Percentiles rank a stretch among this genome's conserved stretches.
Conservation (phyloP, 2,797 vertebrate genomes). For the Acrossocheilus wenchowensis region DNA sequence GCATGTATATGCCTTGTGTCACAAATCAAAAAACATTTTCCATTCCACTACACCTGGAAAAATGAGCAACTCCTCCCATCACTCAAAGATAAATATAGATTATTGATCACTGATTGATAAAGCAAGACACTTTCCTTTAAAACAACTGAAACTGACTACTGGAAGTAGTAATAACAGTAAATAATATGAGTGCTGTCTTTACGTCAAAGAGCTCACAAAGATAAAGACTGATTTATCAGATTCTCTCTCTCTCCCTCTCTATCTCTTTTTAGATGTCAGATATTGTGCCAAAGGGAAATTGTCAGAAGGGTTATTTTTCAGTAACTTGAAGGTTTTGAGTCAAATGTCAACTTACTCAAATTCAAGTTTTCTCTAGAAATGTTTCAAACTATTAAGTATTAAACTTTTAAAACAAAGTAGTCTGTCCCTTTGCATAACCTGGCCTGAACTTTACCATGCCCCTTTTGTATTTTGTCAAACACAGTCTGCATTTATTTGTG, state of each 20-base stretch:
- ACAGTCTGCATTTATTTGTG: neutral
- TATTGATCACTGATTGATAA: conserved; percentile 26
- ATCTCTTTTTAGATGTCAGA: neutral
- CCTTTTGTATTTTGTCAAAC: neutral
- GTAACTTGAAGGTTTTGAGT: neutral
- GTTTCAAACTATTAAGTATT: neutral
- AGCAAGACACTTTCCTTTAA: neutral
- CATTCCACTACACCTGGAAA: neutral
- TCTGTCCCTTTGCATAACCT: neutral
- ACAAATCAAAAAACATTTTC: neutral
- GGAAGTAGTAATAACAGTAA: conserved; percentile 5
- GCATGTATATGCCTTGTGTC: neutral
- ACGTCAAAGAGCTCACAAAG: conserved; percentile 19
- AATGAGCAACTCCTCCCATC: conserved; percentile 4
- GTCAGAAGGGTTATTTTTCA: neutral
- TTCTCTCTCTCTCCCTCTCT: neutral
- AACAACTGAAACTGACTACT: neutral
- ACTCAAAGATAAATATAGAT: conserved; percentile 20
- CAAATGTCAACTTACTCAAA: neutral
- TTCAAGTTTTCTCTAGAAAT: neutral
- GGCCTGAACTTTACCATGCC: neutral
- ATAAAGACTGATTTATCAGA: conserved; percentile 39
- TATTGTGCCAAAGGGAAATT: neutral
- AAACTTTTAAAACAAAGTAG: neutral
- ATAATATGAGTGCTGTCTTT: conserved; percentile 34